phyloP scores from a whole-genome alignment of 2,888 invertebrate genomes.

The Scrobipalpa atriplicella region DNA sequence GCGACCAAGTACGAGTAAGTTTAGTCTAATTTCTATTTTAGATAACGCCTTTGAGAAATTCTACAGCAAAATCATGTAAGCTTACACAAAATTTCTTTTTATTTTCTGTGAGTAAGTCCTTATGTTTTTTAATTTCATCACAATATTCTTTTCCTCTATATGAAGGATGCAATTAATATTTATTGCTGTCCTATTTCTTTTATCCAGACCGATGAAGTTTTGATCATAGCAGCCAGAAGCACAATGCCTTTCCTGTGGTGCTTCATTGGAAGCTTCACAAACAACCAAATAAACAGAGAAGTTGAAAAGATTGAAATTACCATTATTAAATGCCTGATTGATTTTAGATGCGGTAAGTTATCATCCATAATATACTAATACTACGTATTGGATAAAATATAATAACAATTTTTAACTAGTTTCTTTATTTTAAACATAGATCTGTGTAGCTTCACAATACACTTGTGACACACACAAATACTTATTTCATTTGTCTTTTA shows the following conservation, averaged over 20 bases:
- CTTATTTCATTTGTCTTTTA: neutral
- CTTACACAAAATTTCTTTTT: too few species aligned
- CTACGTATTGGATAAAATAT: too few species aligned
- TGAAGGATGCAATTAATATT: too few species aligned
- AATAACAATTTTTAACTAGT: too few species aligned
- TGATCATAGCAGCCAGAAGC: constrained; percentile 48
- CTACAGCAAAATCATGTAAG: neutral
- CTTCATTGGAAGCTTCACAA: constrained; percentile 50
- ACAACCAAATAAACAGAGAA: constrained; percentile 54
- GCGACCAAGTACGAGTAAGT: constrained; percentile 44
- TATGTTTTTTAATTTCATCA: too few species aligned
- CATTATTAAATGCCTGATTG: constrained; percentile 60
- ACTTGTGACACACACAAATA: too few species aligned
- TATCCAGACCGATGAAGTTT: constrained; percentile 35
- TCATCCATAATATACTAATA: too few species aligned
- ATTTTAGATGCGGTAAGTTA: constrained; percentile 59
- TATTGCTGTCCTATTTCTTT: too few species aligned
- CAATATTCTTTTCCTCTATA: too few species aligned
- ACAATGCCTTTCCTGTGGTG: constrained; percentile 55
- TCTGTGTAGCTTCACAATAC: too few species aligned
- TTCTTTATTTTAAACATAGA: too few species aligned
- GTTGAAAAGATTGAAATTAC: constrained; percentile 54
- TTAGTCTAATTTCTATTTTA: neutral
- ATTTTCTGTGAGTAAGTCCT: too few species aligned
- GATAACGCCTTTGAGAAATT: neutral